These are phyloP conservation scores for Tineola bisselliella DNA, from an alignment of 2,888 invertebrate species.

Conservation along the genomic window DNA sequence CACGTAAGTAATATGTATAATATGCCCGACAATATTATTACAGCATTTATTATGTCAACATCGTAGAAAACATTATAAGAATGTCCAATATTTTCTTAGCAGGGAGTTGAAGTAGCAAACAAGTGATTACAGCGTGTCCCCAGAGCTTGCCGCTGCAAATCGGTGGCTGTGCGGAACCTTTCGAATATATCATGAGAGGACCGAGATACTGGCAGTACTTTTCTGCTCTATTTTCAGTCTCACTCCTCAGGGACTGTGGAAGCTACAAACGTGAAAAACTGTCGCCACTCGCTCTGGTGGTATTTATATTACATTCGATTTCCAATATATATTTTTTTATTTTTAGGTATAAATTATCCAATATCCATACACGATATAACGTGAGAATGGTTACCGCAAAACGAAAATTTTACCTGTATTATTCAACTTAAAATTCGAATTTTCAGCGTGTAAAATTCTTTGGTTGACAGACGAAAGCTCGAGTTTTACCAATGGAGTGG, in stretches of 20 bases:
- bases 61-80: conserved; percentile 17
- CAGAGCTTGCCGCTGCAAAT: conserved; percentile 20
- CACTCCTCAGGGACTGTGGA: not conserved
- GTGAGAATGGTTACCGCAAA: not conserved
- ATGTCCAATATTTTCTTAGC: conserved; percentile 15
- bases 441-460: not conserved
- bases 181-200: conserved; percentile 3
- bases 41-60: conserved; percentile 16
- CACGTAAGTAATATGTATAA: conserved; percentile 11
- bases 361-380: too few relatives aligned
- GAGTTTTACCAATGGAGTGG: not conserved
- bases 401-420: not conserved
- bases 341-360: too few relatives aligned
- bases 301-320: not conserved
- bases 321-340: too few relatives aligned
- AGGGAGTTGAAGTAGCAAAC: conserved; percentile 16
- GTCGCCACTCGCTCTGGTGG: not conserved
- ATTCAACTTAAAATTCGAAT: not conserved
- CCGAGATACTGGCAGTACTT: not conserved
- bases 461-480: not conserved
- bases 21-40: conserved; percentile 25
- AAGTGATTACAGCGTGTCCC: conserved; percentile 47
- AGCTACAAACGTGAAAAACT: not conserved
- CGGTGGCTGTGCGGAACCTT: conserved; percentile 5
- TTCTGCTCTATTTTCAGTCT: conserved; percentile 9